Percentiles rank a stretch among this genome's conserved stretches.
Conservation (phyloP, 2,113 vertebrate species). For the Mesocricetus auratus region DNA sequence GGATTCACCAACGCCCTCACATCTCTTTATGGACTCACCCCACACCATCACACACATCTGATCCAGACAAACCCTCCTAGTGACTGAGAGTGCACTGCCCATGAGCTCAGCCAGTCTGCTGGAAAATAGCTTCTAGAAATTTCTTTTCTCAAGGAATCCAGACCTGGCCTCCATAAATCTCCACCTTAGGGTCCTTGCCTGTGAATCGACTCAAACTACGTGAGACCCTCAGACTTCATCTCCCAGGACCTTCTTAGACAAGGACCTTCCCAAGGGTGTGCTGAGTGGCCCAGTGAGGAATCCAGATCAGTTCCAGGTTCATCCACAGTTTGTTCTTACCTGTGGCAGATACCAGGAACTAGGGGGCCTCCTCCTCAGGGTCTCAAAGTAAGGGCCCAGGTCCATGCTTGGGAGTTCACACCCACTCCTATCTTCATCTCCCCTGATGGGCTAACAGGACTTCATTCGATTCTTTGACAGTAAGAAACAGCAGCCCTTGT, state of each 20-base stretch:
- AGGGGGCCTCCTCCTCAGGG: neutral
- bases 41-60: neutral
- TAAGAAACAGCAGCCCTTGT: neutral
- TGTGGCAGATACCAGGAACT: neutral
- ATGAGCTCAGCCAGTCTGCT: too few relatives aligned
- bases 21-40: neutral
- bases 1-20: neutral
- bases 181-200: neutral
- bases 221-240: neutral
- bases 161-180: neutral
- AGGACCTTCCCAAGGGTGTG: neutral
- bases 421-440: too few relatives aligned
- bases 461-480: neutral
- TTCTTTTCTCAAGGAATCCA: neutral
- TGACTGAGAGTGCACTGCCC: neutral
- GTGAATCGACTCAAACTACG: neutral
- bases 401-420: fast-evolving
- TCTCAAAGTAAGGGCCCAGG: neutral
- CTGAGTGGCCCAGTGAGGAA: neutral
- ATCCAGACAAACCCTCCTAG: neutral
- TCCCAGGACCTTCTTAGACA: neutral
- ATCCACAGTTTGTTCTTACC: neutral
- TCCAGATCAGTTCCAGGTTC: neutral
- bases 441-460: neutral
- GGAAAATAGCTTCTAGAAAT: neutral